Percentiles rank a stretch among this genome's conserved stretches.
Conservation (phyloP, 2,113 vertebrate genomes). For the Vireo altiloquus region DNA sequence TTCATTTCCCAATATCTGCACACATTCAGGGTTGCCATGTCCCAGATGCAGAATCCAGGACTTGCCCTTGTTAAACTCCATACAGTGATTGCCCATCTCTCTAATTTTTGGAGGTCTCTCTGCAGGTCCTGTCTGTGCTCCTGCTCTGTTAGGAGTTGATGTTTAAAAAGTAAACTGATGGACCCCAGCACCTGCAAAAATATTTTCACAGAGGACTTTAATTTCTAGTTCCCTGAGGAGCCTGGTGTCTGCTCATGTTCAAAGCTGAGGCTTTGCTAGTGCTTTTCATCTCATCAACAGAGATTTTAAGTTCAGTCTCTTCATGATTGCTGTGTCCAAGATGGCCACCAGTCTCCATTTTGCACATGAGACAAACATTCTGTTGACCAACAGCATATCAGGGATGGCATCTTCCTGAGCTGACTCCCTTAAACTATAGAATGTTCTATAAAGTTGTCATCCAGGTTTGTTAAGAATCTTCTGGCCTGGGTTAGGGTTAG, state of each 20-base stretch:
- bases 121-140: not conserved
- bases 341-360: rapidly evolving
- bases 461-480: not conserved
- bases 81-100: not conserved
- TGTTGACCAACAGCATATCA: not conserved
- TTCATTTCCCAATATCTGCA: not conserved
- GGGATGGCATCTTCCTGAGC: not conserved
- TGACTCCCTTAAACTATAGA: too few species aligned
- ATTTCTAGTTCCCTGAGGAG: not conserved
- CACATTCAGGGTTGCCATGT: not conserved
- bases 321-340: not conserved
- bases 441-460: not conserved
- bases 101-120: not conserved
- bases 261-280: not conserved
- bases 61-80: not conserved
- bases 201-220: not conserved
- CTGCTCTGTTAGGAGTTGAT: not conserved
- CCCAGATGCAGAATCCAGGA: not conserved
- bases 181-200: not conserved
- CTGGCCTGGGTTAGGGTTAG: not conserved
- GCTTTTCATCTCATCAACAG: not conserved
- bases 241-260: not conserved
- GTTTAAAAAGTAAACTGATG: not conserved
- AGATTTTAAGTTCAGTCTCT: not conserved
- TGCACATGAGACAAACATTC: not conserved